phyloP scores from a whole-genome alignment of 2,113 vertebrate genomes.

The Callionymus lyra region DNA sequence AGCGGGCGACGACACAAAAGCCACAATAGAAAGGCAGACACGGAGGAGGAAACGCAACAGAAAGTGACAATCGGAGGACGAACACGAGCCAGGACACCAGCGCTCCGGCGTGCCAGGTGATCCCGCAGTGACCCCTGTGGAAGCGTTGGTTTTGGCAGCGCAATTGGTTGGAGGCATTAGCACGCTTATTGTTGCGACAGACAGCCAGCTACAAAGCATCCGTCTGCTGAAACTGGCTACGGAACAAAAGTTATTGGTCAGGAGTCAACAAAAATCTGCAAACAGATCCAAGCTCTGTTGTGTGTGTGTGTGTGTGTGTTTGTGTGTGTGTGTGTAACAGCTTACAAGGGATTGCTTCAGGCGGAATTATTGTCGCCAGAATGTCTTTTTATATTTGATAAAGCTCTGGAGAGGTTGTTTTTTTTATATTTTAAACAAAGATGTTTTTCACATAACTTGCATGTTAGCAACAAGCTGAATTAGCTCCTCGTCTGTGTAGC shows the following conservation, averaged over 20 bases:
- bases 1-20: too few relatives aligned
- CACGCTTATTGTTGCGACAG: conserved; percentile 42
- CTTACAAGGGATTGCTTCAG: conserved; percentile 4
- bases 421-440: too few relatives aligned
- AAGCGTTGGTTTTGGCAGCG: conserved; percentile 33
- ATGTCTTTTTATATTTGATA: too few relatives aligned
- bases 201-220: conserved; percentile 38
- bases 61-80: conserved; percentile 36
- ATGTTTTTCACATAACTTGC: too few relatives aligned
- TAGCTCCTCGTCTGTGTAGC: too few relatives aligned
- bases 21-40: neutral
- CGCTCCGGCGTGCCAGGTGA: conserved; percentile 33
- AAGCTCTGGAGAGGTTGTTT: too few relatives aligned
- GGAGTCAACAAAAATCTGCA: conserved; percentile 44
- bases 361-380: too few relatives aligned
- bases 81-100: conserved; percentile 37
- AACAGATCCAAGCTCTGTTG: conserved; percentile 16
- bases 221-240: conserved; percentile 41
- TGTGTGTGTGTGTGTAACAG: conserved; percentile 8
- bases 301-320: too few relatives aligned
- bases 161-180: conserved; percentile 35
- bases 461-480: too few relatives aligned
- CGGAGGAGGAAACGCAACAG: neutral
- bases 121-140: conserved; percentile 51
- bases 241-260: conserved; percentile 45